A percentile compares a stretch with the other conserved stretches of the same genome.
Evolutionary conservation across 2,888 invertebrate genomes (phyloP).

Genomic region (Gastrophysa polygoni): DNA sequence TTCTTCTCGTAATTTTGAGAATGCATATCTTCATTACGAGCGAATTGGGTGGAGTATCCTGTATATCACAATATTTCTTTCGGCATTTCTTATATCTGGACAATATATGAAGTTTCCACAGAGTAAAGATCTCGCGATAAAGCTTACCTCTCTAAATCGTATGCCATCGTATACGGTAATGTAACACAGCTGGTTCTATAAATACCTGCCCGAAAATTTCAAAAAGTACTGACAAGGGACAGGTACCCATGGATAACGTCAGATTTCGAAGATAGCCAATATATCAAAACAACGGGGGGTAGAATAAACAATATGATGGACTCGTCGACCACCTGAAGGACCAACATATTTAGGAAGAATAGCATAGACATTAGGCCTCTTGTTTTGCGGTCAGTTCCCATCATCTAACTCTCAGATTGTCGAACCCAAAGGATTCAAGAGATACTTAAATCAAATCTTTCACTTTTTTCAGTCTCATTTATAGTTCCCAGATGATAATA

Average conservation of each 20-base stretch:
- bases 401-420: neutral
- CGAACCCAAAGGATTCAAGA: too few species aligned
- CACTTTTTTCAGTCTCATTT: too few species aligned
- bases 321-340: conserved; percentile 13
- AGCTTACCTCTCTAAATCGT: neutral
- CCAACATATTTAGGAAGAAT: neutral
- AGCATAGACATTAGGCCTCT: neutral
- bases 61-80: too few species aligned
- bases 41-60: too few species aligned
- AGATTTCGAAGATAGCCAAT: conserved; percentile 19
- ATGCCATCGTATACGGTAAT: conserved; percentile 19
- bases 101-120: neutral
- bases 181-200: conserved; percentile 13
- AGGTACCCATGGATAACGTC: conserved; percentile 19
- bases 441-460: too few species aligned
- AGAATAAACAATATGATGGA: conserved; percentile 35
- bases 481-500: too few species aligned
- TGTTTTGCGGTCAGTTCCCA: neutral
- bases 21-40: too few species aligned
- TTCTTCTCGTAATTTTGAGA: too few species aligned
- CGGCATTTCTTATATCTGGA: too few species aligned
- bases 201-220: conserved; percentile 38
- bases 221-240: conserved; percentile 12
- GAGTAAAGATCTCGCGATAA: neutral
- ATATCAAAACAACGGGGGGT: conserved; percentile 38